phyloP scores from a whole-genome alignment of 2,113 vertebrate species.

The Dasyornis broadbenti region DNA sequence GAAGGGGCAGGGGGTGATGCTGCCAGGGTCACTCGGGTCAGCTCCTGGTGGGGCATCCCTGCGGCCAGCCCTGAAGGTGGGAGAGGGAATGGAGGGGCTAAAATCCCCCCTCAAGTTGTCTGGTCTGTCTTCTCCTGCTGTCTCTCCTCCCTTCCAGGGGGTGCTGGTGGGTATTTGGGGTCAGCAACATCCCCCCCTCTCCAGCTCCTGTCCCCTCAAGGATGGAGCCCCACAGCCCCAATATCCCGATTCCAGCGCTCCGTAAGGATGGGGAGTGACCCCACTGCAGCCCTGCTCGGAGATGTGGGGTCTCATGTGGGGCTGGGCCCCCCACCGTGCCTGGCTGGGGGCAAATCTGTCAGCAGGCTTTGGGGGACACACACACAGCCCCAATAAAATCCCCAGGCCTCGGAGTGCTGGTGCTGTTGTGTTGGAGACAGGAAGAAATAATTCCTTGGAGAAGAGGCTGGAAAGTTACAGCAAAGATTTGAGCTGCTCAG shows the following conservation, averaged over 20 bases:
- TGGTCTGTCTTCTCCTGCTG: background rate
- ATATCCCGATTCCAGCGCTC: fast-evolving
- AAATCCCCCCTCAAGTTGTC: background rate
- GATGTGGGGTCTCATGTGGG: background rate
- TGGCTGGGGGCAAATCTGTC: background rate
- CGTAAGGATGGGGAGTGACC: fast-evolving
- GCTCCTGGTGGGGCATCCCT: background rate
- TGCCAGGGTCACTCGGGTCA: background rate
- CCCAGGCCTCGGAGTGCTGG: background rate
- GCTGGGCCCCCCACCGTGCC: background rate
- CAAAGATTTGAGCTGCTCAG: background rate
- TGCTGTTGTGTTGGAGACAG: background rate
- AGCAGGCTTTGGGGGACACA: background rate
- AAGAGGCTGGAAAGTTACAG: background rate
- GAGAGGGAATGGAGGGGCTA: background rate
- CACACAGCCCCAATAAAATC: background rate
- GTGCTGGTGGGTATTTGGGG: background rate
- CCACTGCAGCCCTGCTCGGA: fast-evolving
- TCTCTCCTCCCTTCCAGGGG: background rate
- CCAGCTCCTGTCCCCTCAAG: background rate
- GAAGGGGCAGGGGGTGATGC: background rate
- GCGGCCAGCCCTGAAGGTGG: background rate
- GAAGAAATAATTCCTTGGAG: slow-evolving; percentile 12
- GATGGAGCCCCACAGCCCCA: background rate
- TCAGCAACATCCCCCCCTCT: background rate